A percentile compares a stretch with the other conserved stretches of the same genome.
Evolutionary conservation across 2,888 invertebrate species (phyloP).

Genomic region (Cephus nigrinus): DNA sequence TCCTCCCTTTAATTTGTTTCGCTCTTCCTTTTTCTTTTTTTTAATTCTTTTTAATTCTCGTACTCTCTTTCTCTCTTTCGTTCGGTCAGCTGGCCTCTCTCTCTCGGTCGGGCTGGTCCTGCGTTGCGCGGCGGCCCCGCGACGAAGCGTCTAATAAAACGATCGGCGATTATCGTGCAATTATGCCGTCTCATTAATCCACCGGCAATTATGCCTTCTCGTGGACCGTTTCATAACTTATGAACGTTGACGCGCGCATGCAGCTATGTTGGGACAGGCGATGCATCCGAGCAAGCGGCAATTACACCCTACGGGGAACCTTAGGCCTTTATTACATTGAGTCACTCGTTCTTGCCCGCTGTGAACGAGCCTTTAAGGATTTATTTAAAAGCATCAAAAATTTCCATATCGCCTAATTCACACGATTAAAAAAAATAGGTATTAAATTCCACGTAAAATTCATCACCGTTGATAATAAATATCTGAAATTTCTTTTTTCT

Average conservation of each 20-base stretch:
- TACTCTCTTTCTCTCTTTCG: conserved; percentile 5
- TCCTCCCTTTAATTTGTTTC: neutral
- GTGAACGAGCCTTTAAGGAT: neutral
- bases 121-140: conserved; percentile 7
- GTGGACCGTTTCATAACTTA: conserved; percentile 55
- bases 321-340: conserved; percentile 23
- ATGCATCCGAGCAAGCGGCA: conserved; percentile 34
- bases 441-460: neutral
- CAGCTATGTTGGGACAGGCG: conserved; percentile 47
- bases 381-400: neutral
- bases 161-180: conserved; percentile 64
- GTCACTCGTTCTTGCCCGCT: neutral
- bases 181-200: conserved; percentile 66
- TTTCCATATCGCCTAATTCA: neutral
- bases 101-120: neutral
- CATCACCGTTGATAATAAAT: neutral
- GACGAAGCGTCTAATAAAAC: conserved; percentile 52
- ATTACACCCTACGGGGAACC: conserved; percentile 49
- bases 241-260: conserved; percentile 49
- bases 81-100: neutral
- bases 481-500: too few relatives aligned
- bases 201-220: conserved; percentile 54
- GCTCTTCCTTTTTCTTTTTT: neutral
- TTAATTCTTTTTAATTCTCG: neutral
- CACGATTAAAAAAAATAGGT: neutral